These are phyloP conservation scores for Eupithecia subfuscata DNA, from an alignment of 2,888 invertebrate species.

Conservation along the genomic window DNA sequence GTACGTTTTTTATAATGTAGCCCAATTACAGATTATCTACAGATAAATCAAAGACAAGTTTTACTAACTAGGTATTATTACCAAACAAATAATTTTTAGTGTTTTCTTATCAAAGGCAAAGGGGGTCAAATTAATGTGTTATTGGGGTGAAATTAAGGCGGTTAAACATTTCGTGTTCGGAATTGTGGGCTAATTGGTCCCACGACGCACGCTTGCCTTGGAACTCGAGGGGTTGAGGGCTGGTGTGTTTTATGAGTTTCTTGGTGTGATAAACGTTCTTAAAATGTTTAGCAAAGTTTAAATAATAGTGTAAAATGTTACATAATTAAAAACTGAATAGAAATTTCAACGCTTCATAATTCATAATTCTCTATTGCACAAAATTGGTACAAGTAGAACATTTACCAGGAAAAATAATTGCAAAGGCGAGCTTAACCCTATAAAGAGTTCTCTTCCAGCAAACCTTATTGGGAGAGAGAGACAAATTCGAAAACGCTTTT, in stretches of 20 bases:
- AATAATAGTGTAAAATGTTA: too few species aligned
- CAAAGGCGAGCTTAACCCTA: too few species aligned
- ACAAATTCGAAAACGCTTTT: too few species aligned
- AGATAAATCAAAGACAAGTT: not conserved
- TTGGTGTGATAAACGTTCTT: constrained; percentile 25
- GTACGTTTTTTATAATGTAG: not conserved
- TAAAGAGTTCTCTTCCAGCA: too few species aligned
- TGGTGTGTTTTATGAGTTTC: constrained; percentile 20
- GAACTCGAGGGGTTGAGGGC: constrained; percentile 32
- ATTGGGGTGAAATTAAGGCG: constrained; percentile 67
- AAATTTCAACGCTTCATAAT: too few species aligned
- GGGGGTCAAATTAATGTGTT: constrained; percentile 62
- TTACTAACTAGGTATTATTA: constrained; percentile 47
- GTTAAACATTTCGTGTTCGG: constrained; percentile 67
- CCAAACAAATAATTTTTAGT: constrained; percentile 63
- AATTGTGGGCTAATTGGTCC: constrained; percentile 69
- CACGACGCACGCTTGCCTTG: constrained; percentile 55
- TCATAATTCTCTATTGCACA: too few species aligned
- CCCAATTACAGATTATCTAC: not conserved
- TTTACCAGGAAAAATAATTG: too few species aligned
- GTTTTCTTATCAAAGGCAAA: constrained; percentile 50
- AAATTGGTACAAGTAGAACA: too few species aligned
- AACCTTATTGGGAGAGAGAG: too few species aligned
- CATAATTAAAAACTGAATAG: too few species aligned
- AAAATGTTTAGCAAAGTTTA: too few species aligned